These are phyloP conservation scores for Aptenodytes patagonicus DNA, from an alignment of 2,113 vertebrate genomes.

Conservation along the genomic window DNA sequence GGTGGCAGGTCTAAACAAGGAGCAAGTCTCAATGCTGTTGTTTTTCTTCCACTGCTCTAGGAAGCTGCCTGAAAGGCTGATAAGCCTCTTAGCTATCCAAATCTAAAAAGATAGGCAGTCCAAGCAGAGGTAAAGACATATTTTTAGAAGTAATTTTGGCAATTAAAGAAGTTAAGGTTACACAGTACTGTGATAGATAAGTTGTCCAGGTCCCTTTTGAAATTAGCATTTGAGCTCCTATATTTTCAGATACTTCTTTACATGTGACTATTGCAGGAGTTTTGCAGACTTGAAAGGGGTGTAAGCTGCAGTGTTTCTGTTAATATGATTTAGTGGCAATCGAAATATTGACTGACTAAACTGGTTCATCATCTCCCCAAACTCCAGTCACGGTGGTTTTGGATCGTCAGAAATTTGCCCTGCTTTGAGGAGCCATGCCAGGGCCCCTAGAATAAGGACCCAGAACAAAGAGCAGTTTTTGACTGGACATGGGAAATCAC, in stretches of 20 bases:
- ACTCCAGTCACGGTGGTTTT: fast-evolving
- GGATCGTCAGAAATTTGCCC: neutral
- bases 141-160: neutral
- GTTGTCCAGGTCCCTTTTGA: neutral
- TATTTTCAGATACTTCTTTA: neutral
- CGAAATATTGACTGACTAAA: neutral
- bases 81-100: neutral
- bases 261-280: neutral
- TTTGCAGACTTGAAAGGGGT: neutral
- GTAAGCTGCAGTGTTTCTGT: neutral
- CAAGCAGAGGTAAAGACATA: neutral
- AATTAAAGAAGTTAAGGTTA: neutral
- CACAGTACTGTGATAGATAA: neutral
- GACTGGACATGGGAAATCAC: neutral
- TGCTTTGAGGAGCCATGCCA: neutral
- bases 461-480: neutral
- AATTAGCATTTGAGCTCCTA: neutral
- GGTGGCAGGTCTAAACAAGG: neutral
- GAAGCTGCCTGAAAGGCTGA: neutral
- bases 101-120: neutral
- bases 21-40: fast-evolving
- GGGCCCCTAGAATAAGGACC: fast-evolving
- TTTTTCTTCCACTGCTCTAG: neutral
- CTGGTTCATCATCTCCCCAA: neutral
- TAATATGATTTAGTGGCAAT: neutral